Base-by-base conservation (phyloP, 2,113 vertebrate species). In the Halcyon malimbica region DNA sequence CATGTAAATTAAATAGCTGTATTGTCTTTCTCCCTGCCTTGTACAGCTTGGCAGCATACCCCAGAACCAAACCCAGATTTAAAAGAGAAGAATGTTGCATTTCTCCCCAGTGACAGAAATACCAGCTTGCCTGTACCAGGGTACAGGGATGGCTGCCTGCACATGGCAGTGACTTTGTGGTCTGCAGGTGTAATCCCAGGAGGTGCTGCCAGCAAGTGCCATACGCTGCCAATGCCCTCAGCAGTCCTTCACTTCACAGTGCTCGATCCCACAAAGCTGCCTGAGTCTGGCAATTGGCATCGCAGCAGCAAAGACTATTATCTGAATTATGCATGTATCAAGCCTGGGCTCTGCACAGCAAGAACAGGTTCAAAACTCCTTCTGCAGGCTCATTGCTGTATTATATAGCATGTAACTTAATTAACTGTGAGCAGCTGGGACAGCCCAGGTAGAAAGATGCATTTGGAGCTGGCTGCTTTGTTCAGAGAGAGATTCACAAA, bases 221-320 rank as follows among this genome's bases (percentile, higher is more conserved):
- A 4, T 5, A 25, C 2, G 0, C 29, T 48, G 44, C 59, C 41
- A 25, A 3, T n/a, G 54, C 37, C 60, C 78, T 54, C 70, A 64
- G 56, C 57, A 44, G 13, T 11, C 19, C 70, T 69, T 35, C 10
- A 11, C 35, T 50, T 26, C 39, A 1, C 76, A 51, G 54, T 3
- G 0, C 23, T 39, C 5, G 0, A 7, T 10, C 46, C 42, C 73
- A 44, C 39, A 68, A 11, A n/a, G 73, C 37, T 54, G 54, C 50
- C 25, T 0, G 0, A 74, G 67, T 5, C 68, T 13, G 9, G 63
- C 54, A 33, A 1, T 2, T 59, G 60, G 17, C 46, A 56, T 17
- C 68, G 17, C 56, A 31, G 50, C 51, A 77, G 56, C 51, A 14
- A 67, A 44, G 1, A 15, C 8, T 6, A 16, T 68, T 24, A 2